These are phyloP conservation scores for Zygogramma bicolorata DNA, from an alignment of 2,888 invertebrate species.

Conservation along the genomic window DNA sequence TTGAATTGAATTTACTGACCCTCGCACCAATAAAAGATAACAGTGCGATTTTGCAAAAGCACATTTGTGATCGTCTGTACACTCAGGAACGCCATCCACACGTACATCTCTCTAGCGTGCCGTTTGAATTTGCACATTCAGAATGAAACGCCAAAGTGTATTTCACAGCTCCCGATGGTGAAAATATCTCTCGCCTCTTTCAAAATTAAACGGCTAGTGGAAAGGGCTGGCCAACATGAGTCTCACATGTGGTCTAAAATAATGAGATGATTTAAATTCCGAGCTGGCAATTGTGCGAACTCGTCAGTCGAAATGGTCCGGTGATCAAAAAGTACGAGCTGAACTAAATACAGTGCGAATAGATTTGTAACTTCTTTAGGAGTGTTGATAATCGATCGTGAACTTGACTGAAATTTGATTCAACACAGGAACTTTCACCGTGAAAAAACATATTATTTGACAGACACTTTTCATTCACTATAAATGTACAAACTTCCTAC, in stretches of 20 bases:
- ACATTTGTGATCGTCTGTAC: background rate
- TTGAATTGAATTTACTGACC: no score
- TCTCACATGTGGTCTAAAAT: conserved; percentile 46
- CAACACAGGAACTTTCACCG: no score
- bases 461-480: background rate
- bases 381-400: background rate
- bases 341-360: no score
- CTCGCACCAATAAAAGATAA: no score
- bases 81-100: background rate
- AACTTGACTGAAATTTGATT: background rate
- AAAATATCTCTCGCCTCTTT: conserved; percentile 37
- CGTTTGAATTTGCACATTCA: background rate
- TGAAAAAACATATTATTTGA: no score
- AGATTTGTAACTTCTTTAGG: no score
- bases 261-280: conserved; percentile 52
- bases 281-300: conserved; percentile 21
- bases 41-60: no score
- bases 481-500: background rate
- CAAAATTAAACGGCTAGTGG: conserved; percentile 35
- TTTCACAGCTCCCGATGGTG: conserved; percentile 30
- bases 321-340: no score
- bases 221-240: conserved; percentile 4
- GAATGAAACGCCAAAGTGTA: conserved; percentile 31
- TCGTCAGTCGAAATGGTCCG: no score
- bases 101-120: background rate